Conservation (phyloP, 64 coral and sea anemone species). For the Hydrozoanthus tunicans region DNA sequence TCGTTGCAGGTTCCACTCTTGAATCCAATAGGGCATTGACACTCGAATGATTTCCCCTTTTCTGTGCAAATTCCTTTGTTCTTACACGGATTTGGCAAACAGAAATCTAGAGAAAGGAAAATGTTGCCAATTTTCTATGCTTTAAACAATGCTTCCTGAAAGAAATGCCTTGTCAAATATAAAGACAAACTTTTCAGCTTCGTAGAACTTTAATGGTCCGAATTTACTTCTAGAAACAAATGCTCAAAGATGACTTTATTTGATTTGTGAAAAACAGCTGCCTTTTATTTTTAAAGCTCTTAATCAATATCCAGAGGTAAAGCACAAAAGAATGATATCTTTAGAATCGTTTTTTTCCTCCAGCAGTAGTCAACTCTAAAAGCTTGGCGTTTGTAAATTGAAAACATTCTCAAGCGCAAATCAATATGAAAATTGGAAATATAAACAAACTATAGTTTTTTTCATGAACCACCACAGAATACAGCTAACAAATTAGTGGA, state of each 20-base stretch:
- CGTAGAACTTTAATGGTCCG: too few species aligned
- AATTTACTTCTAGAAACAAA: too few species aligned
- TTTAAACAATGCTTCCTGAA: not conserved
- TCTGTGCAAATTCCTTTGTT: constrained; percentile 1
- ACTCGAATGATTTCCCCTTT: not conserved
- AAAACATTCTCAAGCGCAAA: too few species aligned
- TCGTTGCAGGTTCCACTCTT: not conserved
- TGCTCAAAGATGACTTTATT: too few species aligned
- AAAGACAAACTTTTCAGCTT: not conserved
- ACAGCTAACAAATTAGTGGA: not conserved
- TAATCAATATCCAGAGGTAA: too few species aligned
- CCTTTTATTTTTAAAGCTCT: too few species aligned
- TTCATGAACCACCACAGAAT: not conserved
- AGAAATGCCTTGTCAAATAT: not conserved
- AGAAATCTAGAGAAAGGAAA: constrained; percentile 3
- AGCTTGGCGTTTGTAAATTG: too few species aligned
- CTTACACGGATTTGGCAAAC: constrained; percentile 34
- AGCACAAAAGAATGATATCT: too few species aligned
- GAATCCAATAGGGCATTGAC: not conserved
- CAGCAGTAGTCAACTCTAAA: too few species aligned
- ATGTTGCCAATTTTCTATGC: not conserved
- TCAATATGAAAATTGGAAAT: not conserved
- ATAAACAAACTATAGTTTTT: not conserved
- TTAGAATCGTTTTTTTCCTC: too few species aligned
- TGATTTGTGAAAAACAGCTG: too few species aligned